These are phyloP conservation scores for Drosophila obscura DNA, from an alignment of 1,140 invertebrate species.

Conservation along the genomic window DNA sequence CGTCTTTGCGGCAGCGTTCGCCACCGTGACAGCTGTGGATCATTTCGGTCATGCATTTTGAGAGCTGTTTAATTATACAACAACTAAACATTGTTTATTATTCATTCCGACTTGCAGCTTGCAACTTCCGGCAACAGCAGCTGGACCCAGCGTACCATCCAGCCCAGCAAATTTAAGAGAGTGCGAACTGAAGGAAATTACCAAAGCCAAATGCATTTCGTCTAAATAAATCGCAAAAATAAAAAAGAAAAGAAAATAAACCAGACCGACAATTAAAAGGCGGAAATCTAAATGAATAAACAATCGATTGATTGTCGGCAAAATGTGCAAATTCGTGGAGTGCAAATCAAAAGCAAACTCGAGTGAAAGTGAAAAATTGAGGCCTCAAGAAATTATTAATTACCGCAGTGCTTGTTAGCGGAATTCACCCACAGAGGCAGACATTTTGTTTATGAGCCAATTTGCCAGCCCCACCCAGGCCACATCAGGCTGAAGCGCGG, in stretches of 20 bases:
- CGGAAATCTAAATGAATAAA: slow-evolving; percentile 67
- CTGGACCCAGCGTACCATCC: slow-evolving; percentile 31
- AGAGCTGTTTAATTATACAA: slow-evolving; percentile 33
- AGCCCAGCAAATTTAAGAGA: slow-evolving; percentile 15
- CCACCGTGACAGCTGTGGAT: slow-evolving; percentile 11
- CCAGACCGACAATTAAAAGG: slow-evolving; percentile 45
- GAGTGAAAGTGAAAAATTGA: slow-evolving; percentile 35
- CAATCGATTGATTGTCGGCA: slow-evolving; percentile 40
- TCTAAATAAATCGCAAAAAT: slow-evolving; percentile 20
- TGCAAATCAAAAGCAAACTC: slow-evolving; percentile 61
- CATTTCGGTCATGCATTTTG: too few species aligned
- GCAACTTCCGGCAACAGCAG: slow-evolving; percentile 62
- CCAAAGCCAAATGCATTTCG: slow-evolving; percentile 39
- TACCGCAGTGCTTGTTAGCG: slow-evolving; percentile 51
- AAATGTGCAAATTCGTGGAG: slow-evolving; percentile 63
- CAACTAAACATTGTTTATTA: slow-evolving; percentile 56
- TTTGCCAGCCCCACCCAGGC: slow-evolving; percentile 40
- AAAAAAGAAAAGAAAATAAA: slow-evolving; percentile 26
- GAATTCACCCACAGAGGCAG: slow-evolving; percentile 24
- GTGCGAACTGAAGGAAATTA: slow-evolving; percentile 14
- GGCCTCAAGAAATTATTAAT: slow-evolving; percentile 50
- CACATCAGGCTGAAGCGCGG: slow-evolving; percentile 21
- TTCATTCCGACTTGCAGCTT: slow-evolving; percentile 65
- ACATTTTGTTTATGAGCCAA: slow-evolving; percentile 55
- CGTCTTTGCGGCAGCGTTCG: slow-evolving; percentile 2